Conservation (phyloP, 2,888 invertebrate species). For the Ophion obscuratus region DNA sequence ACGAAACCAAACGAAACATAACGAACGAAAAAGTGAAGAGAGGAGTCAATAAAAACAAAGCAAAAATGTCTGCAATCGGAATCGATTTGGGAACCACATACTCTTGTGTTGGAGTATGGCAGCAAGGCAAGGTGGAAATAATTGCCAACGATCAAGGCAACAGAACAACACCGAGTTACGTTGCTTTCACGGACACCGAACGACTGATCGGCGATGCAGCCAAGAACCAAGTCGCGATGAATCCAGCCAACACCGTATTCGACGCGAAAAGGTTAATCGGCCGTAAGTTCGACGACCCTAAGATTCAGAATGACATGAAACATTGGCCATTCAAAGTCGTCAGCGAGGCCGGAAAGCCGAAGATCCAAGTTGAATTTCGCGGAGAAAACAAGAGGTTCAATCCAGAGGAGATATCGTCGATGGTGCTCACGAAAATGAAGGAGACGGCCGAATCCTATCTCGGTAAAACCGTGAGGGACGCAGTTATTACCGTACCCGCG, state of each 20-base stretch:
- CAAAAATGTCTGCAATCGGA: conserved; percentile 85
- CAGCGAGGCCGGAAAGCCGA: conserved; percentile 88
- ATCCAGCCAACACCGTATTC: conserved; percentile 90
- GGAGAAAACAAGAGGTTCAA: conserved; percentile 88
- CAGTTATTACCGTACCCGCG: conserved; percentile 93
- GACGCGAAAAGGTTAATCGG: conserved; percentile 66
- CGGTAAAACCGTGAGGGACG: conserved; percentile 88
- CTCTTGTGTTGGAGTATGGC: conserved; percentile 83
- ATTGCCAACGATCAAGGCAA: conserved; percentile 88
- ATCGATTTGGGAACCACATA: conserved; percentile 86
- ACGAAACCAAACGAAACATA: conserved; percentile 64
- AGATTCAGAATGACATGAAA: conserved; percentile 91
- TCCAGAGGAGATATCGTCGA: conserved; percentile 89
- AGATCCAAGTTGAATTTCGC: conserved; percentile 88
- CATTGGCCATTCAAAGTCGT: conserved; percentile 92
- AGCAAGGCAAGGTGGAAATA: conserved; percentile 52
- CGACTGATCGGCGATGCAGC: conserved; percentile 53
- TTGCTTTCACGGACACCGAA: conserved; percentile 86
- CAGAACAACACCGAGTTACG: conserved; percentile 90
- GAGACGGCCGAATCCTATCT: conserved; percentile 90
- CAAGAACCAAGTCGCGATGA: conserved; percentile 89
- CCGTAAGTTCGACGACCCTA: conserved; percentile 88
- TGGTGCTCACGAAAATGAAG: conserved; percentile 87
- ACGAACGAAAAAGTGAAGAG: conserved; percentile 49
- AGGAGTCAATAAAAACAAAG: conserved; percentile 44